These are phyloP conservation scores for Ceuthmochares aereus DNA, from an alignment of 2,113 vertebrate genomes.

Conservation along the genomic window DNA sequence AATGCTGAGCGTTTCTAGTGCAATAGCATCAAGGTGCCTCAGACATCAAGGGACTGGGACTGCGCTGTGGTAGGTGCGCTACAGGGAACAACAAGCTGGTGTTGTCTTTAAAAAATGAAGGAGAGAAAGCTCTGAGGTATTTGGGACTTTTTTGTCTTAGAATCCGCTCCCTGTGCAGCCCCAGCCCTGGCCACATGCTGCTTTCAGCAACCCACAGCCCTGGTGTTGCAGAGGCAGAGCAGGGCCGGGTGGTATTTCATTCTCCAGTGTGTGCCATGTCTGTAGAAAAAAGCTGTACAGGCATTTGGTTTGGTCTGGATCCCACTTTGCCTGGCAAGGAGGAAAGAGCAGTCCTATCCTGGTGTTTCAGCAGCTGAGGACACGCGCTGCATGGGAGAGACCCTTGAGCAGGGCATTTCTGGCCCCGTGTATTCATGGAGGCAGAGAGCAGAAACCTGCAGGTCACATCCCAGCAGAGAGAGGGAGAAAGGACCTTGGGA, in stretches of 20 bases:
- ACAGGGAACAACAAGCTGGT: background rate
- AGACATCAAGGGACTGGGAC: background rate
- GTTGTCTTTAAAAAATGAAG: accelerated
- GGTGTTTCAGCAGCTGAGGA: accelerated
- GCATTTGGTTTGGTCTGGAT: background rate
- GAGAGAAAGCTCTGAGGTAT: background rate
- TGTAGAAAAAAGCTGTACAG: background rate
- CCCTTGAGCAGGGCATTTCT: background rate
- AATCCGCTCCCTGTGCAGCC: background rate
- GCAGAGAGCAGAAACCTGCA: background rate
- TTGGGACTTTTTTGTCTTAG: background rate
- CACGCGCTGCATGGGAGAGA: background rate
- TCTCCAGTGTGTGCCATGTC: background rate
- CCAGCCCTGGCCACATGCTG: background rate
- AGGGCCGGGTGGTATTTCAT: background rate
- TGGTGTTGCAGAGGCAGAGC: background rate
- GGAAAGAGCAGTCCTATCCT: background rate
- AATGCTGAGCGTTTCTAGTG: background rate
- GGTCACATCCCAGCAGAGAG: background rate
- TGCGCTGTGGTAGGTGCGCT: background rate
- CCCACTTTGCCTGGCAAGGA: background rate
- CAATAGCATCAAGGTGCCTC: background rate
- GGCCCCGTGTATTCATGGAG: background rate
- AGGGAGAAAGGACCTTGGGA: background rate
- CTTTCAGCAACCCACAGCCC: background rate